Percentiles rank a stretch among this genome's conserved stretches.
These are phyloP conservation scores for Oasisia sp. DNA, from an alignment of 2,888 invertebrate genomes.

Conservation along the genomic window DNA sequence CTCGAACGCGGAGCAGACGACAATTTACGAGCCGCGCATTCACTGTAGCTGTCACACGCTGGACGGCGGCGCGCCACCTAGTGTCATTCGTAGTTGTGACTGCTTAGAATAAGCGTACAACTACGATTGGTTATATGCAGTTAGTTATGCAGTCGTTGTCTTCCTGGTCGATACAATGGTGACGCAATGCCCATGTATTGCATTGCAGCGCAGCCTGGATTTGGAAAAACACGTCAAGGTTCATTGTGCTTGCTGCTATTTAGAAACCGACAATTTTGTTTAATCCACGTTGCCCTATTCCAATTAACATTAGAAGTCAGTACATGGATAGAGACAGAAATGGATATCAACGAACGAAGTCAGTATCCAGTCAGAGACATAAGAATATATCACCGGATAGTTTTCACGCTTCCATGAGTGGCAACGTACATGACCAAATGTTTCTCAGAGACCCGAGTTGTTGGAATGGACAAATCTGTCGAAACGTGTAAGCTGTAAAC, in stretches of 20 bases:
- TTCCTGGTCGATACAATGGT: background rate
- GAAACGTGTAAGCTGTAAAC: background rate
- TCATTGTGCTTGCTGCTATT: background rate
- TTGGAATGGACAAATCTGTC: too few relatives aligned
- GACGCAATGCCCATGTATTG: background rate
- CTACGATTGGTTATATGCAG: background rate
- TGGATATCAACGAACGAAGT: background rate
- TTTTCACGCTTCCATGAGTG: too few relatives aligned
- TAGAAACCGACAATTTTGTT: background rate
- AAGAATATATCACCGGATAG: background rate
- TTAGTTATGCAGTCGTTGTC: background rate
- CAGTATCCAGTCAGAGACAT: background rate
- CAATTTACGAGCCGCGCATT: background rate
- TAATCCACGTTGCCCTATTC: background rate
- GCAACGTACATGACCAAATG: too few relatives aligned
- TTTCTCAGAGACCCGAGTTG: too few relatives aligned
- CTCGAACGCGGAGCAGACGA: slow-evolving; percentile 4
- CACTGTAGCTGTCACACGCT: background rate
- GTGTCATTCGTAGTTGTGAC: slow-evolving; percentile 5
- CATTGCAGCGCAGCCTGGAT: background rate
- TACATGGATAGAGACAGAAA: background rate
- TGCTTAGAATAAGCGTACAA: background rate
- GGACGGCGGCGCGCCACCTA: background rate
- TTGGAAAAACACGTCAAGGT: background rate
- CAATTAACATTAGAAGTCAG: background rate